Evolutionary conservation across 2,888 invertebrate species (phyloP).

Genomic region (Brachyopa scutellaris): DNA sequence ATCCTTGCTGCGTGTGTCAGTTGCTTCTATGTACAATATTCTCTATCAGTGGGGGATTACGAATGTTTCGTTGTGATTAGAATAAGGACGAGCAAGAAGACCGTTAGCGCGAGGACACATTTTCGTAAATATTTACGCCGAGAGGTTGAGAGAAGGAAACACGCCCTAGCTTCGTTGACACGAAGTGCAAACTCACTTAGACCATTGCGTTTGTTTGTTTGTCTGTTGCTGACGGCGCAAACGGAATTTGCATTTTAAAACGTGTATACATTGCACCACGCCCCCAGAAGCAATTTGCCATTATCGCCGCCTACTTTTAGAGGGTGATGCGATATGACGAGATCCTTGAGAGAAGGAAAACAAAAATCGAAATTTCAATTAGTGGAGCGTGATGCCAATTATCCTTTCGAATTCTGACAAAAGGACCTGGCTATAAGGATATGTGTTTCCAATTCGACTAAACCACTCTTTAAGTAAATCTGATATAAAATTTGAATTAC

Average conservation of each 20-base stretch:
- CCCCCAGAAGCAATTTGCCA: conserved; percentile 39
- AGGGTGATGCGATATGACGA: conserved; percentile 9
- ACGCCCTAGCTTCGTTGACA: conserved; percentile 39
- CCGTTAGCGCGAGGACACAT: conserved; percentile 66
- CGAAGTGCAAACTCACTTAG: conserved; percentile 71
- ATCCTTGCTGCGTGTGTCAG: conserved; percentile 55
- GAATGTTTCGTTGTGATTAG: conserved; percentile 71
- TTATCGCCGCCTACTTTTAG: background rate
- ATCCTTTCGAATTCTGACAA: conserved; percentile 11
- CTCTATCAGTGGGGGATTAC: conserved; percentile 67
- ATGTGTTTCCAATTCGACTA: too few relatives aligned
- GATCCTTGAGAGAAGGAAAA: too few relatives aligned
- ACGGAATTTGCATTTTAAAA: conserved; percentile 66
- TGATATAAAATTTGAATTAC: too few relatives aligned
- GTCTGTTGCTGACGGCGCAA: conserved; percentile 68
- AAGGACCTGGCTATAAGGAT: too few relatives aligned
- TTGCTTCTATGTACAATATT: conserved; percentile 5
- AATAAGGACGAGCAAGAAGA: conserved; percentile 54
- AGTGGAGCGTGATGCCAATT: conserved; percentile 24
- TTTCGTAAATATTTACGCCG: conserved; percentile 72
- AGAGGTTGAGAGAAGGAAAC: conserved; percentile 50
- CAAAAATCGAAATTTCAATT: conserved; percentile 58
- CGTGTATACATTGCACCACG: conserved; percentile 22
- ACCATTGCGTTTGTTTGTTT: conserved; percentile 56
- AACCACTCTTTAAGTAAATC: too few relatives aligned